Percentiles rank a stretch among this genome's conserved stretches.
phyloP scores from a whole-genome alignment of 1,140 invertebrate species.

The Frieseomelitta varia region DNA sequence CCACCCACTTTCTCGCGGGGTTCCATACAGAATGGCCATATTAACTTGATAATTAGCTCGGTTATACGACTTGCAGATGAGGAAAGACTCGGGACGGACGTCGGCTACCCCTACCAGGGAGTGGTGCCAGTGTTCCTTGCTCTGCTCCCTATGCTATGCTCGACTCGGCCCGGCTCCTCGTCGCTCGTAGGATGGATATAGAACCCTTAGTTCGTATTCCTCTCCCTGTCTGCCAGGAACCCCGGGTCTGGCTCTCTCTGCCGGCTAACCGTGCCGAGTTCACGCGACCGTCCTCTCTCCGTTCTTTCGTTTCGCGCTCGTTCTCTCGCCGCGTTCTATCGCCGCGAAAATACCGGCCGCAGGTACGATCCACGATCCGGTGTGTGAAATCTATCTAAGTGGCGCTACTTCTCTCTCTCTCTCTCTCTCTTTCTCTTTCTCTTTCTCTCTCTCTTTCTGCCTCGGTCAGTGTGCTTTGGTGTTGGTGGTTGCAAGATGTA shows the following conservation, averaged over 20 bases:
- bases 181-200: constrained; percentile 83
- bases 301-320: constrained; percentile 18
- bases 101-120: constrained; percentile 82
- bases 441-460: too few species aligned
- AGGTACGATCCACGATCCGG: not conserved
- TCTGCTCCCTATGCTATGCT: constrained; percentile 84
- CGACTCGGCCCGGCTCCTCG: constrained; percentile 82
- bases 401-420: not conserved
- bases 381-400: constrained; percentile 48
- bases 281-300: constrained; percentile 57
- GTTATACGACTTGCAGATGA: constrained; percentile 95
- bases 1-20: constrained; percentile 78
- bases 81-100: constrained; percentile 86
- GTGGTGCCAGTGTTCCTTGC: constrained; percentile 83
- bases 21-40: constrained; percentile 88
- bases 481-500: constrained; percentile 12
- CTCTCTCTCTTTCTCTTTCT: too few species aligned
- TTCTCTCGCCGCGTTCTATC: constrained; percentile 29
- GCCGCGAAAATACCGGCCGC: not conserved
- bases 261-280: constrained; percentile 46
- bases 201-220: constrained; percentile 82
- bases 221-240: constrained; percentile 81
- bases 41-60: constrained; percentile 95
- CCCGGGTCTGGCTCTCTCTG: constrained; percentile 67
- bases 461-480: not conserved